phyloP scores from a whole-genome alignment of 2,797 vertebrate genomes.

The Argentina silus region DNA sequence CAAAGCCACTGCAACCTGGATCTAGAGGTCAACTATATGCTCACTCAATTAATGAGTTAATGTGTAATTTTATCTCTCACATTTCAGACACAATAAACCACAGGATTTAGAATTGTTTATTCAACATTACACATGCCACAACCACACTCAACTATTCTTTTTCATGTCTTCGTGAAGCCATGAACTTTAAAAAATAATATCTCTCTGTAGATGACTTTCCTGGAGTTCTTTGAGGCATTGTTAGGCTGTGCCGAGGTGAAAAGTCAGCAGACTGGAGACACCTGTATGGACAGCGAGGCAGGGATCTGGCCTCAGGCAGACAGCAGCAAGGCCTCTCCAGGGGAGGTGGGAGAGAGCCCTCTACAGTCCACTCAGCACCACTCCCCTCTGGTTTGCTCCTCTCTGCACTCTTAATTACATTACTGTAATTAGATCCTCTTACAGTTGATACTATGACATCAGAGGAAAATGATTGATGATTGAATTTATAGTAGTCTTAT shows the following conservation, averaged over 20 bases:
- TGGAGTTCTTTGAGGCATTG: constrained; percentile 93
- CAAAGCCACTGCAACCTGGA: constrained; percentile 74
- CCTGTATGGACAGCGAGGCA: not conserved
- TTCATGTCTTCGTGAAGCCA: not conserved
- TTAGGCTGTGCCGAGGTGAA: constrained; percentile 80
- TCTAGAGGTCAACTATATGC: constrained; percentile 77
- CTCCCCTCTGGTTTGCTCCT: constrained; percentile 43
- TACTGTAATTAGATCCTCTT: no score
- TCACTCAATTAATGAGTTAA: not conserved
- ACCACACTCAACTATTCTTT: not conserved
- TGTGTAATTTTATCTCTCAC: not conserved
- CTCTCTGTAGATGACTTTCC: constrained; percentile 84
- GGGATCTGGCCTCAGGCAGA: not conserved
- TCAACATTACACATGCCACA: no score
- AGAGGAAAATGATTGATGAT: no score
- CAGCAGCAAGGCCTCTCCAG: not conserved
- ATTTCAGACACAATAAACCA: no score
- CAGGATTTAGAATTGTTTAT: not conserved
- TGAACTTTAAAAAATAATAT: not conserved
- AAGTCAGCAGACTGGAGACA: constrained; percentile 39
- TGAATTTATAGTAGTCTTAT: no score
- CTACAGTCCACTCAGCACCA: not conserved
- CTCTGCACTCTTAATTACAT: not conserved
- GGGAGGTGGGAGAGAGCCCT: constrained; percentile 16
- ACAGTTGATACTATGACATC: no score